These are phyloP conservation scores for Bombus impatiens DNA, from an alignment of 1,140 invertebrate genomes.

Conservation along the genomic window DNA sequence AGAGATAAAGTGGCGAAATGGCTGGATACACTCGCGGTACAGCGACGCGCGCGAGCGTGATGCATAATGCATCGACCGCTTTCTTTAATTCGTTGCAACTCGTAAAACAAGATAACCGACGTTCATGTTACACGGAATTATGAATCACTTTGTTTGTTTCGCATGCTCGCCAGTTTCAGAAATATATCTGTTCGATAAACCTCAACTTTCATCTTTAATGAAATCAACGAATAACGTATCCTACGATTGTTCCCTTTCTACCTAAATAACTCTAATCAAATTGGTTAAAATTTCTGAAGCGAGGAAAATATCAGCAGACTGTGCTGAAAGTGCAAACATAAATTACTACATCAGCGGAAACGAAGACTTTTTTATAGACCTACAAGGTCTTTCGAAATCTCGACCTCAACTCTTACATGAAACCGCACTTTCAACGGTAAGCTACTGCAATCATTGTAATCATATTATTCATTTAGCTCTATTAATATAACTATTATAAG, in stretches of 20 bases:
- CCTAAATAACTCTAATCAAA: not conserved
- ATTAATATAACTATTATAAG: not conserved
- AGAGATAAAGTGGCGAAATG: not conserved
- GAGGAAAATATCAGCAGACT: not conserved
- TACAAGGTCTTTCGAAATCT: not conserved
- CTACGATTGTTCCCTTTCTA: not conserved
- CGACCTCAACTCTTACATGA: not conserved
- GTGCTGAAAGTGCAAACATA: not conserved
- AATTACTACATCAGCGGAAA: too few relatives aligned
- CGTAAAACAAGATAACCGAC: not conserved
- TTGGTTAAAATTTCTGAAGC: not conserved
- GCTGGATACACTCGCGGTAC: not conserved
- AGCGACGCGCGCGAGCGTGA: not conserved
- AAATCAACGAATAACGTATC: not conserved
- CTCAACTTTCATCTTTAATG: not conserved
- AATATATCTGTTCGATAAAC: not conserved
- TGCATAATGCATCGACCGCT: constrained; percentile 19
- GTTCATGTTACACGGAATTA: constrained; percentile 2
- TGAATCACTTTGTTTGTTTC: constrained; percentile 14
- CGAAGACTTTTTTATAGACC: too few relatives aligned
- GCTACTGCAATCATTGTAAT: not conserved
- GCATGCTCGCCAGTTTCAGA: not conserved
- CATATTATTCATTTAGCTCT: not conserved
- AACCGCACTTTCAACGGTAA: not conserved
- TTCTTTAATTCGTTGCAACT: constrained; percentile 7